Conservation (phyloP, 2,113 vertebrate species). For the Mormoops blainvillei region DNA sequence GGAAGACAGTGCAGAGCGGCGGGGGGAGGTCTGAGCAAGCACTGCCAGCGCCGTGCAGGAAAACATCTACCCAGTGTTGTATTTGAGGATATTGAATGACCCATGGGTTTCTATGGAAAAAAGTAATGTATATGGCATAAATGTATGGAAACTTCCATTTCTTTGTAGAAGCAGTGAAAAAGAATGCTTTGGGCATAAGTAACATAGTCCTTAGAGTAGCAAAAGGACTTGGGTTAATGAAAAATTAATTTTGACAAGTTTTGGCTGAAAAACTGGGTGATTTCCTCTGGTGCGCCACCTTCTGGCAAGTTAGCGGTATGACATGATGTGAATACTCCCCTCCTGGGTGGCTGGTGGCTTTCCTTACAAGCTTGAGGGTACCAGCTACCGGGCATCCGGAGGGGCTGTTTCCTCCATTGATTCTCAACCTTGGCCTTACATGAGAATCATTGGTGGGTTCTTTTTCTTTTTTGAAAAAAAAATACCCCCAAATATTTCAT, state of each 20-base stretch:
- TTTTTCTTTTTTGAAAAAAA: neutral
- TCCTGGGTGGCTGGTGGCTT: neutral
- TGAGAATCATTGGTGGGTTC: neutral
- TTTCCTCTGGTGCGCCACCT: conserved; percentile 31
- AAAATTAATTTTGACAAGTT: conserved; percentile 26
- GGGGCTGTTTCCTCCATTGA: neutral
- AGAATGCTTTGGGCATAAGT: neutral
- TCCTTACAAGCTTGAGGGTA: neutral
- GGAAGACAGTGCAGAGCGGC: neutral
- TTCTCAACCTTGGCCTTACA: neutral
- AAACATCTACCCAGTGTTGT: neutral
- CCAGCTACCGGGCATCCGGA: neutral
- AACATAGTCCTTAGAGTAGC: neutral
- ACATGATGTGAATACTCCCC: neutral
- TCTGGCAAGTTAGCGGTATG: neutral
- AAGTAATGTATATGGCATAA: neutral
- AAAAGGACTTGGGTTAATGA: neutral
- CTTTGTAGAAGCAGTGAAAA: neutral
- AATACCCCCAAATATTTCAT: neutral
- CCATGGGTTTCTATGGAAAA: neutral
- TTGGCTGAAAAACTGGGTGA: neutral
- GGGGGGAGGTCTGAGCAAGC: neutral
- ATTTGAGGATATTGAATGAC: neutral
- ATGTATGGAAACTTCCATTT: neutral
- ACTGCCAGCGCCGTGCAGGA: neutral